phyloP scores from a whole-genome alignment of 2,797 vertebrate species.

The Bovichtus variegatus region DNA sequence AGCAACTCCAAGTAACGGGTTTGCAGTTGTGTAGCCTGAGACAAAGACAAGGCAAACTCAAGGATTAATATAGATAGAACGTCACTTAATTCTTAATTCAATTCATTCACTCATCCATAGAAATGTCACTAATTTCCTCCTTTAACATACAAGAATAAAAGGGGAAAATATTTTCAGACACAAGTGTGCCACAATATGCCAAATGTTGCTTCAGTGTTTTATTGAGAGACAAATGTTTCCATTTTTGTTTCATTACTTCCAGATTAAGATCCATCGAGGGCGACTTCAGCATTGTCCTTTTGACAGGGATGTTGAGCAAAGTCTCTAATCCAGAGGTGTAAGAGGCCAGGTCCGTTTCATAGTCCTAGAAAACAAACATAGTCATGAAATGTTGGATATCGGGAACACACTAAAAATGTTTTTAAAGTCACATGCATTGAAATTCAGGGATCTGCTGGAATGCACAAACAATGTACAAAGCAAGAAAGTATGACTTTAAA shows the following conservation, averaged over 20 bases:
- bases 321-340: slow-evolving; percentile 95
- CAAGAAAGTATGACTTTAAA: no score
- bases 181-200: not conserved
- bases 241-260: slow-evolving; percentile 84
- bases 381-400: not conserved
- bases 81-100: no score
- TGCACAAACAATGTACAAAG: no score
- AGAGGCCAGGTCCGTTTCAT: slow-evolving; percentile 92
- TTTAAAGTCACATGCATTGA: no score
- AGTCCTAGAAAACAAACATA: slow-evolving; percentile 85
- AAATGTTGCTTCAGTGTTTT: not conserved
- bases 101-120: not conserved
- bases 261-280: slow-evolving; percentile 90
- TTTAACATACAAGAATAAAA: not conserved
- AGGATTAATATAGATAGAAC: not conserved
- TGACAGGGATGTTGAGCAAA: slow-evolving; percentile 93
- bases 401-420: no score
- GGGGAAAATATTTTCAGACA: not conserved
- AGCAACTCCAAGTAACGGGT: slow-evolving; percentile 94
- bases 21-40: slow-evolving; percentile 90
- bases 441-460: no score
- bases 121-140: not conserved
- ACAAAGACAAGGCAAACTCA: slow-evolving; percentile 34
- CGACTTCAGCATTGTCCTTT: slow-evolving; percentile 93
- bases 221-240: not conserved